Evolutionary conservation across 1,140 invertebrate species (phyloP).

Genomic region (Chironomus striatipennis): DNA sequence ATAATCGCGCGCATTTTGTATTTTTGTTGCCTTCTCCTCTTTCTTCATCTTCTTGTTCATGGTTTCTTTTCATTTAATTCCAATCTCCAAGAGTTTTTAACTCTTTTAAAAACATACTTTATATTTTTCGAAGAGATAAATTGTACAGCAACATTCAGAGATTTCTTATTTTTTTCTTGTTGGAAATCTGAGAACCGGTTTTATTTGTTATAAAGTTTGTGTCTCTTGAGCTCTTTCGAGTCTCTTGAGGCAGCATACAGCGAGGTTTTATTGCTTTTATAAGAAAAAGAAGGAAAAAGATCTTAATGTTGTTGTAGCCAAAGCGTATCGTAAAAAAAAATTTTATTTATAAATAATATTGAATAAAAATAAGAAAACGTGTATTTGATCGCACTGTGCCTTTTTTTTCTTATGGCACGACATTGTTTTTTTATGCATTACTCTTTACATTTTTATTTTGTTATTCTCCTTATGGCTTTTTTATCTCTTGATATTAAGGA

Average conservation of each 20-base stretch:
- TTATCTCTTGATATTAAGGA: no score
- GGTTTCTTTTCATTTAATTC: not conserved
- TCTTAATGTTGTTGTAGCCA: slow-evolving; percentile 18
- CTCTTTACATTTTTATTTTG: no score
- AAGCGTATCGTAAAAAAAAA: not conserved
- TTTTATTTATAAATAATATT: not conserved
- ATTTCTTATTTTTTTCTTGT: slow-evolving; percentile 8
- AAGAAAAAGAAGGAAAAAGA: slow-evolving; percentile 11
- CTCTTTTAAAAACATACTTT: not conserved
- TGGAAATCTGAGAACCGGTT: slow-evolving; percentile 11
- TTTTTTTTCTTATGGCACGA: not conserved
- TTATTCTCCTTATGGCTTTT: no score
- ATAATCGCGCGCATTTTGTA: not conserved
- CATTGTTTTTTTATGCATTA: not conserved
- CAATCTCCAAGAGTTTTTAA: not conserved
- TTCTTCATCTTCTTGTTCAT: not conserved
- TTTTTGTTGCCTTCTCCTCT: not conserved
- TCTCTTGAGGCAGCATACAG: not conserved
- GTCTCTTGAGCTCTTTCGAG: slow-evolving; percentile 3
- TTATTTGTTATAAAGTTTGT: no score
- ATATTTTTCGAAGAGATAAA: not conserved
- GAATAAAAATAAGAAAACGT: not conserved
- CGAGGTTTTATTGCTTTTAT: slow-evolving; percentile 9
- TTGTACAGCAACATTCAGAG: not conserved
- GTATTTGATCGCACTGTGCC: slow-evolving; percentile 6